Evolutionary conservation across 2,797 vertebrate genomes (phyloP).

Genomic region (Craterocephalus amniculus): DNA sequence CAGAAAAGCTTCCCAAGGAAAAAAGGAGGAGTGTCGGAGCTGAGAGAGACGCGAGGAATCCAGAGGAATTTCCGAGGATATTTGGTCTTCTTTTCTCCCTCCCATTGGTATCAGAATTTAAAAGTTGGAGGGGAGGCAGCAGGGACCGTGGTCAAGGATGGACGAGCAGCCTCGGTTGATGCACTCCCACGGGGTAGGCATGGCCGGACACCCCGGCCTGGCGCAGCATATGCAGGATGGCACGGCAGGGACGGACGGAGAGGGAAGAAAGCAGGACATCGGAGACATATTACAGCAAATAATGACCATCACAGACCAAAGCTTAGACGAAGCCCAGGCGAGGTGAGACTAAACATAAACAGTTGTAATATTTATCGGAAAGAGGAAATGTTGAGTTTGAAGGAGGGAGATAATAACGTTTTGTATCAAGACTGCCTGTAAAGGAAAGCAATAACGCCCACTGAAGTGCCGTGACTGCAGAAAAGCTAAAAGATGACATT

Average conservation of each 20-base stretch:
- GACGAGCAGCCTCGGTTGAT: slow-evolving; percentile 98
- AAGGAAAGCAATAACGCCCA: slow-evolving; percentile 70
- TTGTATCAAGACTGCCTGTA: slow-evolving; percentile 46
- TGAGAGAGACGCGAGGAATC: slow-evolving; percentile 74
- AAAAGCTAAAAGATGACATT: slow-evolving; percentile 31
- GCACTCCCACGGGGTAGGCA: slow-evolving; percentile 97
- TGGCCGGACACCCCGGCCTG: slow-evolving; percentile 97
- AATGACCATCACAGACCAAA: slow-evolving; percentile 99
- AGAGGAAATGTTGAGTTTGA: slow-evolving; percentile 39
- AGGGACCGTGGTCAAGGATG: slow-evolving; percentile 79
- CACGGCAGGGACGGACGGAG: slow-evolving; percentile 91
- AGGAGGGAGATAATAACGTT: slow-evolving; percentile 39
- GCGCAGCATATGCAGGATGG: slow-evolving; percentile 98
- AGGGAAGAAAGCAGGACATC: slow-evolving; percentile 98
- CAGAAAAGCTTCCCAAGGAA: slow-evolving; percentile 80
- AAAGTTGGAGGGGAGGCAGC: slow-evolving; percentile 80
- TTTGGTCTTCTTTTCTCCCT: slow-evolving; percentile 45
- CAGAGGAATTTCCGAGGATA: slow-evolving; percentile 83
- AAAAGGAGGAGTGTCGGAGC: slow-evolving; percentile 77
- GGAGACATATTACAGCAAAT: slow-evolving; percentile 99
- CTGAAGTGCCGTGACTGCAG: slow-evolving; percentile 52
- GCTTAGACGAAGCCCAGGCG: slow-evolving; percentile 98
- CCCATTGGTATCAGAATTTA: slow-evolving; percentile 45
- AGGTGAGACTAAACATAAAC: slow-evolving; percentile 82
- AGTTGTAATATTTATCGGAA: slow-evolving; percentile 37